These are phyloP conservation scores for Hippocampus abdominalis DNA, from an alignment of 2,113 vertebrate genomes.

Conservation along the genomic window DNA sequence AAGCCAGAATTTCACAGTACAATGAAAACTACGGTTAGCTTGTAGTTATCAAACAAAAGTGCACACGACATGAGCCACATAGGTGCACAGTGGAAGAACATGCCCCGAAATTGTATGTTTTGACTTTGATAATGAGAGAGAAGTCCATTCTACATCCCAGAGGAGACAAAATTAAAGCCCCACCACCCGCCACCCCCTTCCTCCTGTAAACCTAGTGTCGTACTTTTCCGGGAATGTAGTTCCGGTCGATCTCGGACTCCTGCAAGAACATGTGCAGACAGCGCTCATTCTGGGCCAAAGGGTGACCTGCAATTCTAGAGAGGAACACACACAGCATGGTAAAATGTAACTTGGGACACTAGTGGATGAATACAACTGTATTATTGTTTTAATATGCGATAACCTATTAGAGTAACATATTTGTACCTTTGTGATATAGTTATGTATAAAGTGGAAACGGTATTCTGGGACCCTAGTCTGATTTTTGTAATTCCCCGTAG, in stretches of 20 bases:
- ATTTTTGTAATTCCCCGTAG: too few species aligned
- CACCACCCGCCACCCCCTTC: conserved; percentile 31
- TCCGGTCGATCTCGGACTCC: conserved; percentile 95
- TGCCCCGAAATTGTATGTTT: conserved; percentile 21
- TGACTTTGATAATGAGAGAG: conserved; percentile 41
- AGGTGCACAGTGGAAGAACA: conserved; percentile 17
- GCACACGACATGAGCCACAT: conserved; percentile 21
- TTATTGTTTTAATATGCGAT: background rate
- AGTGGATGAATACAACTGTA: background rate
- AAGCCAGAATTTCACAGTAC: conserved; percentile 20
- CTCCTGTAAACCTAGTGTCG: conserved; percentile 80
- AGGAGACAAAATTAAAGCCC: conserved; percentile 18
- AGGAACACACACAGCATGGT: conserved; percentile 13
- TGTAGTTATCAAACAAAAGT: conserved; percentile 45
- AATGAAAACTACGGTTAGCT: conserved; percentile 14
- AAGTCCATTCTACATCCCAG: conserved; percentile 32
- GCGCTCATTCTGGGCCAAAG: conserved; percentile 97
- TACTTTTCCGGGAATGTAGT: conserved; percentile 99
- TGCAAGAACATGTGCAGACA: conserved; percentile 99
- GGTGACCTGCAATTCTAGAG: conserved; percentile 93
- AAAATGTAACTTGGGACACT: background rate
- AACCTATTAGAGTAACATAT: background rate
- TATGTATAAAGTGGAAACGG: background rate
- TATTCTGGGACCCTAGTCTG: too few species aligned
- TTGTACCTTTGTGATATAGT: background rate